Base-by-base conservation (phyloP, 2,888 invertebrate species). In the Eutolmus rufibarbis region DNA sequence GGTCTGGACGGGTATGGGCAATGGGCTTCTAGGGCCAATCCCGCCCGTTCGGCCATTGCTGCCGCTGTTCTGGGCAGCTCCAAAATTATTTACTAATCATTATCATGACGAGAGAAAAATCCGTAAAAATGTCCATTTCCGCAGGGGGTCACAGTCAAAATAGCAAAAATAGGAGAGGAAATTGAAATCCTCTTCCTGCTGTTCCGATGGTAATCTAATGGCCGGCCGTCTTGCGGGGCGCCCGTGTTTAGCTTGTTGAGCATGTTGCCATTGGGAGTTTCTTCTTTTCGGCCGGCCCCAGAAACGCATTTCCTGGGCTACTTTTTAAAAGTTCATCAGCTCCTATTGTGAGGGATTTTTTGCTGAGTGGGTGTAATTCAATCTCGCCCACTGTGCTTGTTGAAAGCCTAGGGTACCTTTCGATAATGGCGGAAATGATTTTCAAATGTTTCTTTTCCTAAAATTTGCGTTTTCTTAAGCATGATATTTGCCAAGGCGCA, bases 181-280 rank as follows among this genome's bases (percentile, higher is more conserved):
- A 85, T 85, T 85, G 85, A 85, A 85, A 85, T 85, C 74, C 85
- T 74, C 74, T 85, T 85, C 85, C 85, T 85, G 85, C 74, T 85
- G 85, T 46, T 85, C 85, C 43, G 85, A 74, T 85, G 85, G 74
- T 74, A 85, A 85, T 85, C 43, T 84, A 85, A 74, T 43, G 74
- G 46, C 0, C 12, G 34, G n/a, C 23, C 16, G 51, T 31, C 16
- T 43, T 74, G 40, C 43, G 31, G 12, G 31, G 31, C 28, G 14
- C 3, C 43, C 43, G 5, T 14, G 43, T 46, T 46, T 8, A 74
- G 46, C 23, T 46, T 43, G 43, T 46, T 46, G 40, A 74, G 46
- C 16, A 51, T 43, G 28, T 16, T 74, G 12, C 66, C 66, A 66
- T 66, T n/a, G 51, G 51, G n/a, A 66, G 28, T 66, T 66, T 66